Percentiles rank a stretch among this genome's conserved stretches.
Evolutionary conservation across 2,888 invertebrate species (phyloP).

Genomic region (Drosophila sordidula): DNA sequence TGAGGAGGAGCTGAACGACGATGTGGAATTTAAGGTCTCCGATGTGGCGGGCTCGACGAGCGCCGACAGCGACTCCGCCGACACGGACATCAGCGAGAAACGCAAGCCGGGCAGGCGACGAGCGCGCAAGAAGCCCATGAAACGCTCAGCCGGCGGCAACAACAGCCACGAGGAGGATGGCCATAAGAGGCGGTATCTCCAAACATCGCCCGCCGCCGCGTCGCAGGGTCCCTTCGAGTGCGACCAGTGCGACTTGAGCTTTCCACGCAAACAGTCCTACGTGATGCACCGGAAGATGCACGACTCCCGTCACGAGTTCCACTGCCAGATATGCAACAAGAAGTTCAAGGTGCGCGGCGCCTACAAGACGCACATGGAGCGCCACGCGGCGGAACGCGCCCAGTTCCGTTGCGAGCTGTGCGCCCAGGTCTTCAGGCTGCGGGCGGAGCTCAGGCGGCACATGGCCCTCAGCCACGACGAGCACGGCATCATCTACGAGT

Average conservation of each 20-base stretch:
- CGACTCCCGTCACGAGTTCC: constrained; percentile 81
- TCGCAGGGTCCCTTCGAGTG: constrained; percentile 65
- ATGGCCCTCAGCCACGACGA: constrained; percentile 82
- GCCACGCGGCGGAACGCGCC: constrained; percentile 82
- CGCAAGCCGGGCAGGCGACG: constrained; percentile 68
- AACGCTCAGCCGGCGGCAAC: constrained; percentile 36
- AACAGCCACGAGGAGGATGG: constrained; percentile 53
- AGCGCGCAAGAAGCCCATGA: constrained; percentile 52
- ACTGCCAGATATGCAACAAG: constrained; percentile 85
- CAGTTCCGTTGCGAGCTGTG: constrained; percentile 70
- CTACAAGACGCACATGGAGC: constrained; percentile 84
- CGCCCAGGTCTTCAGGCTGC: constrained; percentile 74
- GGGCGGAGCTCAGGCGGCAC: constrained; percentile 82
- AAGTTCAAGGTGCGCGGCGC: constrained; percentile 85
- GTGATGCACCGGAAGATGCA: constrained; percentile 86
- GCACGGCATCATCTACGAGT: constrained; percentile 77
- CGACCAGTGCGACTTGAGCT: constrained; percentile 85
- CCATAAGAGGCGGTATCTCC: constrained; percentile 51
- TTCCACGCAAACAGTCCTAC: constrained; percentile 86
- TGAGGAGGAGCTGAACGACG: constrained; percentile 79
- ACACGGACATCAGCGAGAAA: constrained; percentile 78
- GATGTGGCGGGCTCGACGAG: constrained; percentile 79
- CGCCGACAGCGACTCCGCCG: constrained; percentile 79
- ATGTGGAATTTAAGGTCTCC: constrained; percentile 84
- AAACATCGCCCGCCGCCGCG: constrained; percentile 16